A percentile compares a stretch with the other conserved stretches of the same genome.
Conservation (phyloP, 2,113 vertebrate species). For the Caranx ignobilis region DNA sequence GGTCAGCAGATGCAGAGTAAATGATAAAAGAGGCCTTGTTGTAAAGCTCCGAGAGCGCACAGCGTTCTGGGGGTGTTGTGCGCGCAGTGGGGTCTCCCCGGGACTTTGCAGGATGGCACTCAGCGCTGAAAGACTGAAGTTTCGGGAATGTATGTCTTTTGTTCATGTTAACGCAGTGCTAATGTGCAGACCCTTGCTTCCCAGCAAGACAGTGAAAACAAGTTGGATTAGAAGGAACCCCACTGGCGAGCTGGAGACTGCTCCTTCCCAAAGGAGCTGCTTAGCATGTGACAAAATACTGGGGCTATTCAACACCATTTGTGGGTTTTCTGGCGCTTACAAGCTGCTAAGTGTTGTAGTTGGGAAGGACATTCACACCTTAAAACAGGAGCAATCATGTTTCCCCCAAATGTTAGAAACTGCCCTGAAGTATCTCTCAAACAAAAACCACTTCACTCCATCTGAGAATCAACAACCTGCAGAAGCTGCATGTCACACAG, state of each 20-base stretch:
- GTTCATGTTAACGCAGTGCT: slow-evolving; percentile 80
- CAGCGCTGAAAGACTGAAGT: slow-evolving; percentile 55
- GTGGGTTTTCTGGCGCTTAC: slow-evolving; percentile 64
- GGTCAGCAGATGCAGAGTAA: not conserved
- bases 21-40: not conserved
- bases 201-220: slow-evolving; percentile 86
- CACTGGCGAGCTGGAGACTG: slow-evolving; percentile 57
- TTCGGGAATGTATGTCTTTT: slow-evolving; percentile 78
- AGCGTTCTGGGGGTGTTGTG: slow-evolving; percentile 10
- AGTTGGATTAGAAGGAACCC: slow-evolving; percentile 82
- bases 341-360: slow-evolving; percentile 67
- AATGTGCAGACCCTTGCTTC: slow-evolving; percentile 78
- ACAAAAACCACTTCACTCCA: slow-evolving; percentile 3
- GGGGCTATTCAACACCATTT: slow-evolving; percentile 65
- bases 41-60: not conserved
- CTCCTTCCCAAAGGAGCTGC: slow-evolving; percentile 48
- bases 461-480: slow-evolving; percentile 37
- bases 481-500: fast-evolving
- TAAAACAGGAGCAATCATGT: slow-evolving; percentile 50
- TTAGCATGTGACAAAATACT: slow-evolving; percentile 76
- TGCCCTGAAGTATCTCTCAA: not conserved
- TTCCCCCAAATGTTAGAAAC: slow-evolving; percentile 15
- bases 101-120: slow-evolving; percentile 45
- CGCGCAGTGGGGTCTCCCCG: slow-evolving; percentile 49
- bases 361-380: slow-evolving; percentile 68